Evolutionary conservation across 2,113 vertebrate genomes (phyloP), one percentile per base, ranked within the genome.

Genomic region (Raja brachyura): DNA sequence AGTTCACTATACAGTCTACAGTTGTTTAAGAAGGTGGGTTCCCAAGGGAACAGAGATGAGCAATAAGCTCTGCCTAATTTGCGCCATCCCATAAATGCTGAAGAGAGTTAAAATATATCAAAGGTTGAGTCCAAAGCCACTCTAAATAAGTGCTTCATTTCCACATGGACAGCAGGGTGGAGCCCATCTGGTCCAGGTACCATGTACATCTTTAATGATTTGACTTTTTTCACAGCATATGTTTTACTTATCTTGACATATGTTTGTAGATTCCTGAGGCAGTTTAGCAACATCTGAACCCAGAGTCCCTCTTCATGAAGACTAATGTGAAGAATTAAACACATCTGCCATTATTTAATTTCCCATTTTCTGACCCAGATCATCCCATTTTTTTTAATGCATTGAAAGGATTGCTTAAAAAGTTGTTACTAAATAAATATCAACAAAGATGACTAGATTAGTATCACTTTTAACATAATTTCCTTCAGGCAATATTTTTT

Each of bases 251-350:
- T 25, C 81, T 85, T 73, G 8, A 73, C 90, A 74, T 48, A 73
- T 74, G 90, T 92, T 73, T 7, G 22, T 31, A 92, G 68, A 70
- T 92, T 74, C 90, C 90, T 73, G 20, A 92, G 90, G 68, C 90
- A 22, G 33, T 74, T 54, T 92, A 39, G 70, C 31, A 48, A 68
- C 33, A 70, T 92, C 90, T 92, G 68, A 73, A 73, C 31, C 68
- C 10, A 73, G 66, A 54, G 39, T 28, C 6, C 0, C 22, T 54
- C 66, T 73, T 92, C 90, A 48, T 66, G 63, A 48, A 90, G 86
- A 31, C n/a, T 33, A 68, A 70, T 70, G 88, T 73, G 66, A 68
- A 90, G 88, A 70, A 90, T 90, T 25, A 14, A 90, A 33, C 31
- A 92, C 90, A 92, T 74, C 68, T 74, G 68, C 90, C 68, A 20